A percentile compares a stretch with the other conserved stretches of the same genome.
Conservation (phyloP, 2,888 invertebrate species). For the Cryptosula pallasiana region DNA sequence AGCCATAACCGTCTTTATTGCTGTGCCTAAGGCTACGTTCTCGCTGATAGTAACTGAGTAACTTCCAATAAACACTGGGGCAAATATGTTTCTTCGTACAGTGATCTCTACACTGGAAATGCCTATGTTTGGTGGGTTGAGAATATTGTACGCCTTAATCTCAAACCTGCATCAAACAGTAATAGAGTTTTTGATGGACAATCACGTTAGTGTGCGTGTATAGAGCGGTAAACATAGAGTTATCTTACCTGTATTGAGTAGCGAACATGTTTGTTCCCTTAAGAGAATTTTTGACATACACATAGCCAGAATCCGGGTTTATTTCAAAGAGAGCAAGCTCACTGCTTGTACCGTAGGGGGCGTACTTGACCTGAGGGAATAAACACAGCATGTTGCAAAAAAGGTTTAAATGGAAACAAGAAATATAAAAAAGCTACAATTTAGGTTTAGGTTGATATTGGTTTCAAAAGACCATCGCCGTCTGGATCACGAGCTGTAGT, state of each 20-base stretch:
- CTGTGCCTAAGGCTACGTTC: slow-evolving; percentile 79
- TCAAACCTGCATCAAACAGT: neutral
- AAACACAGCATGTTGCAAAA: too few species aligned
- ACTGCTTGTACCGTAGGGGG: neutral
- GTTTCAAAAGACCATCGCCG: neutral
- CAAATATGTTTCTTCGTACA: neutral
- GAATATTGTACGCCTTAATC: slow-evolving; percentile 4
- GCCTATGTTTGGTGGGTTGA: neutral
- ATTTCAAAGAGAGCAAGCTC: slow-evolving; percentile 7
- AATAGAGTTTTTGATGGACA: too few species aligned
- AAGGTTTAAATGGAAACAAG: too few species aligned
- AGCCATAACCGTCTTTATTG: slow-evolving; percentile 75
- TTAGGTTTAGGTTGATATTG: too few species aligned
- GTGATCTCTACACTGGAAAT: neutral
- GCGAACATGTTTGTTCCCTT: slow-evolving; percentile 21
- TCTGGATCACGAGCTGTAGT: slow-evolving; percentile 25
- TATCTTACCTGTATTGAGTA: neutral
- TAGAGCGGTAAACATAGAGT: neutral
- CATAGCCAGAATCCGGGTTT: neutral
- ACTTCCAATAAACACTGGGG: slow-evolving; percentile 73
- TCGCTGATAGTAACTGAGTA: slow-evolving; percentile 88
- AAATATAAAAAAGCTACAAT: too few species aligned
- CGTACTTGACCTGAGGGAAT: slow-evolving; percentile 7
- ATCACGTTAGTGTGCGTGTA: too few species aligned
- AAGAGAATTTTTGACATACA: neutral